Base-by-base conservation (phyloP, 2,888 invertebrate species). In the Lasioglossum oenotherae region DNA sequence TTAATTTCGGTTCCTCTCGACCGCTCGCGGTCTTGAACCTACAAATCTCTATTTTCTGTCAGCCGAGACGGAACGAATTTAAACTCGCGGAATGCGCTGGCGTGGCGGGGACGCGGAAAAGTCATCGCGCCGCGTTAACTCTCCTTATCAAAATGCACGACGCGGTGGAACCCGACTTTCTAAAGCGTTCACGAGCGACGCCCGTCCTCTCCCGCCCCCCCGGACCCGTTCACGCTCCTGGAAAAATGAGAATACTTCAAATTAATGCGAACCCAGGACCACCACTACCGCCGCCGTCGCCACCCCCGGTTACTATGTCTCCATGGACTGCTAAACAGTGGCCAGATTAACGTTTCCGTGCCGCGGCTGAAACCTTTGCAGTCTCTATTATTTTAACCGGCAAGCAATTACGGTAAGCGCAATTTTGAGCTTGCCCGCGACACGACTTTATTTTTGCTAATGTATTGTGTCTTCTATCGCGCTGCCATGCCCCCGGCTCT, bases 101-200 rank as follows among this genome's bases (percentile, higher is more conserved):
- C 71, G 74, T 41, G 41, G 71, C 71, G 72, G 35, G 71, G 41
- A 78, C 81, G 80, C 74, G 80, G 82, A 78, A 82, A 81, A 81
- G 84, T 88, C 82, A 73, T 88, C 76, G 41, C 80, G 64, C 57
- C 57, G 78, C 87, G 85, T 90, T 84, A 88, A 88, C 82, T 84
- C 78, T 67, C 53, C 85, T 85, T 88, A 90, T 90, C 84, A 85
- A 84, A 88, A 89, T 88, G 87, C 88, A 84, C 79, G 88, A 60
- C 75, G 78, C 67, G 27, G 53, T 69, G 73, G 80, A 82, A 74
- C 72, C 49, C 77, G 69, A 76, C 67, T 80, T 87, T 80, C 85
- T 81, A 80, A 85, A 82, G 84, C 80, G 82, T 57, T 75, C 46
- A 44, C 72, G 80, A 79, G 74, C 60, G 44, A 49, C 74, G 31